Evolutionary conservation across 2,888 invertebrate genomes (phyloP).

Genomic region (Leuctra nigra): DNA sequence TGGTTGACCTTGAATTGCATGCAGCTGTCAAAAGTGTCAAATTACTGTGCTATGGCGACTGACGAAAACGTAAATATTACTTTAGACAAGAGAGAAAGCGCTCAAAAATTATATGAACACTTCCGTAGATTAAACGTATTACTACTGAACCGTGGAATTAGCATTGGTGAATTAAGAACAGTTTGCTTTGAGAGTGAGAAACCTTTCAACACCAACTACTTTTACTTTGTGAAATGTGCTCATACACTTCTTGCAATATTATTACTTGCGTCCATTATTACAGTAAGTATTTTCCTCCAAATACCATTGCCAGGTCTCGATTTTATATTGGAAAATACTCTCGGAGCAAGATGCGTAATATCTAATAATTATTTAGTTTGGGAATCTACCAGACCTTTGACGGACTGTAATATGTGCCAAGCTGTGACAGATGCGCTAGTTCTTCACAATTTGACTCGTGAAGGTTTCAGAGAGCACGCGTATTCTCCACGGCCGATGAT

Average conservation of each 20-base stretch:
- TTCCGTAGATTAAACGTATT: conserved; percentile 27
- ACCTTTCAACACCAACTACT: conserved; percentile 2
- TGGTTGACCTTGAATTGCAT: no score
- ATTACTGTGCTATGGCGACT: no score
- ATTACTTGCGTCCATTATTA: conserved; percentile 10
- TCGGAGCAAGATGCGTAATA: conserved; percentile 61
- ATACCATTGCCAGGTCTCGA: conserved; percentile 32
- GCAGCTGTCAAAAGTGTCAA: no score
- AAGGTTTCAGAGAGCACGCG: conserved; percentile 63
- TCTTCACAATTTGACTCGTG: conserved; percentile 58
- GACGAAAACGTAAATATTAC: background rate
- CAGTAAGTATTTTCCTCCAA: conserved; percentile 32
- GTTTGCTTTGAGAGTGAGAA: conserved; percentile 23
- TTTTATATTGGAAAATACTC: conserved; percentile 34
- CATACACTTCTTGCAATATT: background rate
- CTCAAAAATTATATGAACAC: conserved; percentile 24
- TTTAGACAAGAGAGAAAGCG: conserved; percentile 14
- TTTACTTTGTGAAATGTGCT: background rate
- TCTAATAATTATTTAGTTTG: conserved; percentile 79
- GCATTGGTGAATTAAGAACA: conserved; percentile 25
- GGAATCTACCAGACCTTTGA: conserved; percentile 79
- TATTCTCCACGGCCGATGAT: conserved; percentile 76
- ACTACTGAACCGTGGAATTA: conserved; percentile 26
- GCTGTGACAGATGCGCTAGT: conserved; percentile 60
- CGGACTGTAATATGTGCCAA: conserved; percentile 72